A percentile compares a stretch with the other conserved stretches of the same genome.
Evolutionary conservation across 1,140 invertebrate species (phyloP).

Genomic region (Euschistus heros): DNA sequence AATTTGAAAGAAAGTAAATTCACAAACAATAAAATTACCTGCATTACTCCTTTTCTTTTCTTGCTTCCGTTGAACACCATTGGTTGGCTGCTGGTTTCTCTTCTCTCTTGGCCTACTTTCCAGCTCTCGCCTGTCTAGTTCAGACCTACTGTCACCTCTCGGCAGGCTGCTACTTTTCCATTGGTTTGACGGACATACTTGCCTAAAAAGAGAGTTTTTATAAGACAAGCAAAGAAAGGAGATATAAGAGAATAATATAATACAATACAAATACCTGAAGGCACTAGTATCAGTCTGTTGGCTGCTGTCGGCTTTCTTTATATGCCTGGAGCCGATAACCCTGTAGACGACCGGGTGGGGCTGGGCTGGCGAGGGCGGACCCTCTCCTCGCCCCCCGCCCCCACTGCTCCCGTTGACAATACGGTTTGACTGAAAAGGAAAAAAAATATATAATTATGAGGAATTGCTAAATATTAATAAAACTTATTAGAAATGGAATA

Average conservation of each 20-base stretch:
- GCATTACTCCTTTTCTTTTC: constrained; percentile 29
- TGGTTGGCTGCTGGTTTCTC: constrained; percentile 20
- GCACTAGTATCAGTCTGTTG: constrained; percentile 47
- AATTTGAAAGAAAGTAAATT: no score
- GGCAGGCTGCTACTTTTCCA: constrained; percentile 29
- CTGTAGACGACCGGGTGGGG: constrained; percentile 37
- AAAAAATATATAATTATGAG: constrained; percentile 5
- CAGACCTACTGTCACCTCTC: constrained; percentile 6
- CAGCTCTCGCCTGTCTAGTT: constrained; percentile 22
- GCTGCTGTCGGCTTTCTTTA: constrained; percentile 46
- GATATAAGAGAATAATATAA: not conserved
- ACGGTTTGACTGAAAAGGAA: constrained; percentile 26
- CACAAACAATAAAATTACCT: no score
- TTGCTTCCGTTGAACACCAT: constrained; percentile 28
- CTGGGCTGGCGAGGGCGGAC: constrained; percentile 36
- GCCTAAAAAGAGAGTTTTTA: constrained; percentile 12
- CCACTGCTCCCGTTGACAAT: constrained; percentile 37
- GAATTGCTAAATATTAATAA: no score
- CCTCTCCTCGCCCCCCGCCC: constrained; percentile 37
- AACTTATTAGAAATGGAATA: not conserved
- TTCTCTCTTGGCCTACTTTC: constrained; percentile 23
- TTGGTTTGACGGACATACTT: constrained; percentile 29
- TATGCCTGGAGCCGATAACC: constrained; percentile 38
- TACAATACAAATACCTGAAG: constrained; percentile 37
- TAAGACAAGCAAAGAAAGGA: not conserved